Evolutionary conservation across 2,888 invertebrate genomes (phyloP), one percentile per base, ranked within the genome.

Genomic region (Apocheima hispidaria): DNA sequence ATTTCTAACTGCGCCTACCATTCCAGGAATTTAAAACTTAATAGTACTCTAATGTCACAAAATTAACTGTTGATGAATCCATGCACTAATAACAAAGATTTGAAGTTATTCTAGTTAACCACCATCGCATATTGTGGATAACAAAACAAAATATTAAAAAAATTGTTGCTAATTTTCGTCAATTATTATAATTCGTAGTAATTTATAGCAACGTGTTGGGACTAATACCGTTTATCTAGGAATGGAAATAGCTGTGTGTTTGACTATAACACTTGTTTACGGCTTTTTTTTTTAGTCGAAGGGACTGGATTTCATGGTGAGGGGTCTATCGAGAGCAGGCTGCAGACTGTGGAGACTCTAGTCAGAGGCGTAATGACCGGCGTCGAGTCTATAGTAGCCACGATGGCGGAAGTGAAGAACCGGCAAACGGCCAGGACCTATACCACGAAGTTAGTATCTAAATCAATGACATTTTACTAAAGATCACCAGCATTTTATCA

Each of bases 361-460:
- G 61, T 88, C 44, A 87, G 88, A 65, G 73, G 71, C 3, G 75
- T 90, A 12, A 71, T 84, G 68, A 48, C 72, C 1, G 87, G 84
- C 1, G 86, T 92, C 7, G 89, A 92, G 0, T 79, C 85, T 2
- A 86, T 91, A 18, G 81, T 87, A 2, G 16, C 81, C 4, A 85
- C 84, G n/a, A 89, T 91, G 59, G 74, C 87, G 0, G 90, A 90
- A 66, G 91, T 91, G 30, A 90, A 90, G 70, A 85, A 73, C 63
- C 77, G 90, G 9, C 88, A 90, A 62, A 72, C 73, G 18, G 21
- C 69, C 2, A 81, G 79, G 63, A 69, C 74, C 6, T 71, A 63
- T 38, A 7, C 40, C 6, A 1, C 65, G 18, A 87, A 81, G 88
- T 87, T 68, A 74, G 81, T 77, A 20, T 12, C 7, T 36, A 33